Evolutionary conservation across 2,113 vertebrate genomes (phyloP), one percentile per base, ranked within the genome.

Genomic region (Mellivora capensis): DNA sequence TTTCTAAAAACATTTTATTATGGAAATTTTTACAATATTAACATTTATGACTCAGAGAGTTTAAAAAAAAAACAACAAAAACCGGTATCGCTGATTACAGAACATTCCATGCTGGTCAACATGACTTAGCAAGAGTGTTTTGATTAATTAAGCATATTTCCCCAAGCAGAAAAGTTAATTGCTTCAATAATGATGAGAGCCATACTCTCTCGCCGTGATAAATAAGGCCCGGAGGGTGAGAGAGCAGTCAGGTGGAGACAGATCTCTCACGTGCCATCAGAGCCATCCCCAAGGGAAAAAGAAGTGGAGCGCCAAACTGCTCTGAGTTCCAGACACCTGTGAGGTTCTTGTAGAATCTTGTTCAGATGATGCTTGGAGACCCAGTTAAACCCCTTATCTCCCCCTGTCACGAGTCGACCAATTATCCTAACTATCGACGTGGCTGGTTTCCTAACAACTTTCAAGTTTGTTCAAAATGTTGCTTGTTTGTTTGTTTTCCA

Each of bases 61-160:
- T 67, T 23, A 47, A 62, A 14, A 64, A 47, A 62, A 13, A 52
- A 57, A 59, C 6, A 57, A 57, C 17, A 54, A 5, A 61, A 94
- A 90, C 76, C 57, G 62, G 2, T 59, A 74, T 72, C 42, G 39
- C 71, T 95, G 76, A 95, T 94, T 93, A 94, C 6, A 57, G 34
- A 88, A 79, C 52, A 82, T 82, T 96, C 44, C 87, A 31, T 96
- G n/a, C 90, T 93, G 81, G 95, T 95, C 95, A 96, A 64, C 90
- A 90, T 94, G 92, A 95, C 94, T 96, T 90, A 94, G 74, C 80
- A 96, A 96, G 49, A 97, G 90, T 91, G 90, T 87, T 96, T 93
- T 93, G 96, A 96, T 97, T 97, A 97, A 97, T 96, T 95, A 96
- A 95, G 83, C n/a, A 94, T 80, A 84, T 57, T 96, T 96, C 87